Percentiles rank a stretch among this genome's conserved stretches.
These are phyloP conservation scores for Sycophila texana DNA, from an alignment of 2,888 invertebrate genomes.

Conservation along the genomic window DNA sequence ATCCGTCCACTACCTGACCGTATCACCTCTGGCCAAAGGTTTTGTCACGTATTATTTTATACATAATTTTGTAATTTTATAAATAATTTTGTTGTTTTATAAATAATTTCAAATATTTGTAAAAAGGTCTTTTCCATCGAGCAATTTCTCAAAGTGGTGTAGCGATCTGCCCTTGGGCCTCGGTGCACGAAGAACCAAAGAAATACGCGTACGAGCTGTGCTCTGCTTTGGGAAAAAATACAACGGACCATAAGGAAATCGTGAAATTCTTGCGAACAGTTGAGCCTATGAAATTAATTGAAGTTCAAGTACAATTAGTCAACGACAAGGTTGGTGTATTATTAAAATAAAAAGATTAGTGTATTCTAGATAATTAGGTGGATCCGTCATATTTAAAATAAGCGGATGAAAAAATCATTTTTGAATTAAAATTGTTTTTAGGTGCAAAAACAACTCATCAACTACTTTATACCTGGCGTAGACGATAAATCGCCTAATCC, in stretches of 20 bases:
- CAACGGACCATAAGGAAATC: conserved; percentile 60
- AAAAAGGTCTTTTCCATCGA: conserved; percentile 66
- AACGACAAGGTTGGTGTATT: conserved; percentile 46
- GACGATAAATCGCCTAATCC: conserved; percentile 58
- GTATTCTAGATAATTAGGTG: no score
- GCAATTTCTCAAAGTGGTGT: conserved; percentile 66
- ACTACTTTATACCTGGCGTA: conserved; percentile 59
- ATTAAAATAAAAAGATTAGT: neutral
- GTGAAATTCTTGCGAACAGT: conserved; percentile 61
- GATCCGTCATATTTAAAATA: no score
- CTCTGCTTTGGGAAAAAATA: conserved; percentile 59
- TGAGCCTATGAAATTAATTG: conserved; percentile 66
- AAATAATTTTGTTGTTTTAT: neutral
- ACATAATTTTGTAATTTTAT: neutral
- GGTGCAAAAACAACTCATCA: conserved; percentile 57
- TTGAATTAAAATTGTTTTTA: conserved; percentile 34
- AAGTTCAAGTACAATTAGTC: conserved; percentile 63
- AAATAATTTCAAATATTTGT: neutral
- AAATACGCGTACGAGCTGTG: conserved; percentile 56
- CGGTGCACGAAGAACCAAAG: conserved; percentile 54
- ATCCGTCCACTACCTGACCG: conserved; percentile 61
- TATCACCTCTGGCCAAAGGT: conserved; percentile 62
- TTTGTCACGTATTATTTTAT: no score
- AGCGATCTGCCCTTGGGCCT: conserved; percentile 63
- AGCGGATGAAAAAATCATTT: no score